A percentile compares a stretch with the other conserved stretches of the same genome.
Evolutionary conservation across 2,797 vertebrate genomes (phyloP).

Genomic region (Sciurus vulgaris): DNA sequence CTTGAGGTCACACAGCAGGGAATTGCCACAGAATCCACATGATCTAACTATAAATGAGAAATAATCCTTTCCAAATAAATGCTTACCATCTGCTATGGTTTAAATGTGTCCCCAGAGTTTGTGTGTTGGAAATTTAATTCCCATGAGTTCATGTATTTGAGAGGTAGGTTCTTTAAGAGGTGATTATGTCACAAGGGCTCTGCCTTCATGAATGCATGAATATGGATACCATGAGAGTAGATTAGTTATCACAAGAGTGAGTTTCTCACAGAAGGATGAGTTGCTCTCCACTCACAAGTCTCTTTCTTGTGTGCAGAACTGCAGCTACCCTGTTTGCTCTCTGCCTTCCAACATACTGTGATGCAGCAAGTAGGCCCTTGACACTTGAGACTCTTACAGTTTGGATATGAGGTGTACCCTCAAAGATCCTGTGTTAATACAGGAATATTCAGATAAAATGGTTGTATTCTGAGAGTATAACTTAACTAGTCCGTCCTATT

Average conservation of each 20-base stretch:
- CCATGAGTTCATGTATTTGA: neutral
- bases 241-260: neutral
- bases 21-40: neutral
- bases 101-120: neutral
- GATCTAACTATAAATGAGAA: neutral
- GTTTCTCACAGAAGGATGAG: neutral
- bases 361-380: neutral
- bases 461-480: too few relatives aligned
- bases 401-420: too few relatives aligned
- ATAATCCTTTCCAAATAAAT: constrained; percentile 45
- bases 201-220: neutral
- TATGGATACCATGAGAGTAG: neutral
- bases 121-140: neutral
- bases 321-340: fast-evolving
- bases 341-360: neutral
- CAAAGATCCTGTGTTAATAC: too few relatives aligned
- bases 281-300: too few relatives aligned
- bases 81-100: neutral
- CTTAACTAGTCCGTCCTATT: too few relatives aligned
- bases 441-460: too few relatives aligned
- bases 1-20: neutral
- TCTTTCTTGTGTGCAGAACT: neutral
- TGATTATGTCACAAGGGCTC: neutral
- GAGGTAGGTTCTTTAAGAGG: neutral
- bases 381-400: neutral